Percentiles rank a stretch among this genome's conserved stretches.
phyloP scores from a whole-genome alignment of 1,140 invertebrate species.

The Philaenus spumarius region DNA sequence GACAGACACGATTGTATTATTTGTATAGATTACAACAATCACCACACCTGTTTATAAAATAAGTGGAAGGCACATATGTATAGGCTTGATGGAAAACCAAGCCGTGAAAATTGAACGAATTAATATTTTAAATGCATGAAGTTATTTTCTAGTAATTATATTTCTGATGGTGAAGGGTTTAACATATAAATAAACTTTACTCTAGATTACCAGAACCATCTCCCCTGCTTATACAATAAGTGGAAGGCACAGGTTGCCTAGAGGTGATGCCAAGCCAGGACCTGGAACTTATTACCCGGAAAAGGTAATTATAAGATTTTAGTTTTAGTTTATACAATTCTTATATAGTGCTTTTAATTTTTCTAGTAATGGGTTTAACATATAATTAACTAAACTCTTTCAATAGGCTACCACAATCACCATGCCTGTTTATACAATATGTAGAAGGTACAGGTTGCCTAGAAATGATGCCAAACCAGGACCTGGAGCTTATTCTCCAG shows the following conservation, averaged over 20 bases:
- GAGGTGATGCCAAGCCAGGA: slow-evolving; percentile 62
- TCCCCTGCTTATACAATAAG: slow-evolving; percentile 80
- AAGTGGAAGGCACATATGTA: too few species aligned
- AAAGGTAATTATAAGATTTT: slow-evolving; percentile 6
- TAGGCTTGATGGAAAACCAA: too few species aligned
- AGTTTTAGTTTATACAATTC: background rate
- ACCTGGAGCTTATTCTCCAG: slow-evolving; percentile 6
- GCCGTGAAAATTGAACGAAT: too few species aligned
- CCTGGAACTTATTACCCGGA: slow-evolving; percentile 67
- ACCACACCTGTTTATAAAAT: too few species aligned
- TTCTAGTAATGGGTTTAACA: background rate
- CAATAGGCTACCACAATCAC: background rate
- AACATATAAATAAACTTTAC: too few species aligned
- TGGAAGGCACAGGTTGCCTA: slow-evolving; percentile 56
- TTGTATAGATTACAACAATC: slow-evolving; percentile 26
- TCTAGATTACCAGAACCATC: slow-evolving; percentile 25
- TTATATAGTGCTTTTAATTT: background rate
- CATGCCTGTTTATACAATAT: slow-evolving; percentile 14
- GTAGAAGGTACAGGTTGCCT: slow-evolving; percentile 36
- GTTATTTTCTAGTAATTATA: too few species aligned
- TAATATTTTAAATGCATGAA: too few species aligned
- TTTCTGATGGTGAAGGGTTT: too few species aligned
- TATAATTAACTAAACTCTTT: background rate
- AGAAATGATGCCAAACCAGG: background rate
- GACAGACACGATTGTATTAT: too few species aligned